phyloP scores from a whole-genome alignment of 2,888 invertebrate genomes.

The Octodonta nipae region DNA sequence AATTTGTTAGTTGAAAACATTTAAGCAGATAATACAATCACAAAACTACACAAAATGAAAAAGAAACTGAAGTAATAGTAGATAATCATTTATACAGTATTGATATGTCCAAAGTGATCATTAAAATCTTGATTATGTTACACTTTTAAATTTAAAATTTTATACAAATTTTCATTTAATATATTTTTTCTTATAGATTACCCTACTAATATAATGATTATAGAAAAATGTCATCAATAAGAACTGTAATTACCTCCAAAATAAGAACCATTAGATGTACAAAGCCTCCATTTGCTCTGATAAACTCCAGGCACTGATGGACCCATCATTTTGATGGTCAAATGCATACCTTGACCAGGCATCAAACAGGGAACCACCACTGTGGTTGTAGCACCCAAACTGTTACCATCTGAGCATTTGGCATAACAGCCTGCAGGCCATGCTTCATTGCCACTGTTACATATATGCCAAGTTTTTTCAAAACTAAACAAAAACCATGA shows the following conservation, averaged over 20 bases:
- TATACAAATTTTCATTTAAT: not conserved
- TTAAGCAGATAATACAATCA: too few species aligned
- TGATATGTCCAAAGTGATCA: too few species aligned
- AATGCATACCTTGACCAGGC: slow-evolving; percentile 62
- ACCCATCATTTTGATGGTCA: slow-evolving; percentile 68
- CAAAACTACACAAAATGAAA: too few species aligned
- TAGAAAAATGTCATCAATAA: not conserved
- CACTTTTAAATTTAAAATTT: not conserved
- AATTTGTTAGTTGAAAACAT: too few species aligned
- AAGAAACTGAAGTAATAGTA: too few species aligned
- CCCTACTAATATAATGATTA: too few species aligned
- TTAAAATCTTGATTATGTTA: not conserved
- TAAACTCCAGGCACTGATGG: slow-evolving; percentile 62
- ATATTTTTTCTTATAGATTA: too few species aligned
- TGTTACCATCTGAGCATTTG: slow-evolving; percentile 56
- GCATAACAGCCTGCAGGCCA: slow-evolving; percentile 77
- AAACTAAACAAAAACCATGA: slow-evolving; percentile 42
- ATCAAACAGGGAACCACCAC: slow-evolving; percentile 56
- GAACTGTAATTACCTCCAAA: slow-evolving; percentile 64
- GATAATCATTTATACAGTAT: too few species aligned
- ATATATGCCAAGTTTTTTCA: slow-evolving; percentile 76
- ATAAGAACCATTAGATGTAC: slow-evolving; percentile 72
- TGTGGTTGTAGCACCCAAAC: slow-evolving; percentile 41
- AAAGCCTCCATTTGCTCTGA: slow-evolving; percentile 81
- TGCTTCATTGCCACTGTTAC: slow-evolving; percentile 70